phyloP scores from a whole-genome alignment of 2,797 vertebrate species.

The Setipinna tenuifilis region DNA sequence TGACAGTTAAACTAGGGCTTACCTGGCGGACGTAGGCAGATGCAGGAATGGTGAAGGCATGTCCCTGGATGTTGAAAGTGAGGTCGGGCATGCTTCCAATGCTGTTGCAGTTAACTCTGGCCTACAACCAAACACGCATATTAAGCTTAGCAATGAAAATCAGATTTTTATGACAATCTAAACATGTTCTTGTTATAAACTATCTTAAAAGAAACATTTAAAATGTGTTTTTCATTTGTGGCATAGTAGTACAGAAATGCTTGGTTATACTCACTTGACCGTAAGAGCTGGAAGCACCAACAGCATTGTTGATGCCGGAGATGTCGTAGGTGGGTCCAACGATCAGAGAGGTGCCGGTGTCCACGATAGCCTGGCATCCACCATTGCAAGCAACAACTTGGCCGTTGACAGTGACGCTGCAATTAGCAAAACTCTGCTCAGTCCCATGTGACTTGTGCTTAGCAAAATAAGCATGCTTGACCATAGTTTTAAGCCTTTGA shows the following conservation, averaged over 20 bases:
- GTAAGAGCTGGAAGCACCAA: constrained; percentile 46
- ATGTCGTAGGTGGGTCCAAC: constrained; percentile 54
- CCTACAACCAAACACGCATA: constrained; percentile 15
- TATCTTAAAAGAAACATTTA: no score
- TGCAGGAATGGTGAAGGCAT: constrained; percentile 54
- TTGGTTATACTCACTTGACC: constrained; percentile 34
- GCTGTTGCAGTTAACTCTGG: constrained; percentile 51
- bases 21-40: constrained; percentile 57
- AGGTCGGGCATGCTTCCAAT: constrained; percentile 54
- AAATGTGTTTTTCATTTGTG: no score
- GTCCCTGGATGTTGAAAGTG: constrained; percentile 55
- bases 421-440: not conserved
- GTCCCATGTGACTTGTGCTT: no score
- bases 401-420: constrained; percentile 58
- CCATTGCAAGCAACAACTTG: constrained; percentile 56
- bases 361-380: constrained; percentile 62
- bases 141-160: constrained; percentile 20
- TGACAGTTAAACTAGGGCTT: not conserved
- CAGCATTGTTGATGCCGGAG: constrained; percentile 33
- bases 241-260: not conserved
- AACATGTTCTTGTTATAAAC: no score
- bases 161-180: not conserved
- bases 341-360: constrained; percentile 62
- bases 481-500: no score
- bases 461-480: not conserved